Conservation (phyloP, 2,113 vertebrate genomes). For the Pipa parva region DNA sequence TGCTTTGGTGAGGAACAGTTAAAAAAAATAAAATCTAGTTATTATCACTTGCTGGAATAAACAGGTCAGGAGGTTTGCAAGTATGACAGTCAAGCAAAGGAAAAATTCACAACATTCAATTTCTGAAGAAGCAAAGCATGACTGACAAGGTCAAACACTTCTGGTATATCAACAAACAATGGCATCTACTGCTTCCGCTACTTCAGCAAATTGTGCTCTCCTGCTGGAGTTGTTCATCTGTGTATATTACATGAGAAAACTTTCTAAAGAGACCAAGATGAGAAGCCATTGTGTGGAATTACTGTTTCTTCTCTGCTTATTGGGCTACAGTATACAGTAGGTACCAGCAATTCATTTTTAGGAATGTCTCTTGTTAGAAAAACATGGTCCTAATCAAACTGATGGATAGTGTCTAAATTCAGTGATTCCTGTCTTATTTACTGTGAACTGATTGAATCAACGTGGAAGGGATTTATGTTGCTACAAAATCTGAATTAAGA, state of each 20-base stretch:
- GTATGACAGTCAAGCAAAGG: constrained; percentile 32
- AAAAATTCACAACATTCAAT: constrained; percentile 25
- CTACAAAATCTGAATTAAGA: no score
- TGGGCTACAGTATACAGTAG: constrained; percentile 12
- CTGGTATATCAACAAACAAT: constrained; percentile 37
- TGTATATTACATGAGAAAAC: constrained; percentile 38
- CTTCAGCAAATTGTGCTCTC: constrained; percentile 42
- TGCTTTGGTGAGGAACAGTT: constrained; percentile 7
- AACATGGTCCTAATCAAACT: constrained; percentile 20
- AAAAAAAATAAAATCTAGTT: constrained; percentile 37
- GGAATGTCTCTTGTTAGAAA: constrained; percentile 4
- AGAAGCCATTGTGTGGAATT: constrained; percentile 24
- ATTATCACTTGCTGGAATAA: constrained; percentile 27
- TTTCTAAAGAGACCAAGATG: constrained; percentile 27
- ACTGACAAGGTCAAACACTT: constrained; percentile 29
- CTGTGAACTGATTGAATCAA: constrained; percentile 19
- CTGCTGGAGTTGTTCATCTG: constrained; percentile 35
- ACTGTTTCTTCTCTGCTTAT: constrained; percentile 14
- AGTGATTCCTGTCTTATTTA: not conserved
- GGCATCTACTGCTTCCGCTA: constrained; percentile 39
- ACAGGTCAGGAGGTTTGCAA: constrained; percentile 40
- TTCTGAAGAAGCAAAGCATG: constrained; percentile 37
- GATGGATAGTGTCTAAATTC: constrained; percentile 1
- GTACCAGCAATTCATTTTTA: constrained; percentile 31
- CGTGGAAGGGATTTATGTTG: not conserved